Conservation (phyloP, 2,113 vertebrate species). For the Lepus timidus region DNA sequence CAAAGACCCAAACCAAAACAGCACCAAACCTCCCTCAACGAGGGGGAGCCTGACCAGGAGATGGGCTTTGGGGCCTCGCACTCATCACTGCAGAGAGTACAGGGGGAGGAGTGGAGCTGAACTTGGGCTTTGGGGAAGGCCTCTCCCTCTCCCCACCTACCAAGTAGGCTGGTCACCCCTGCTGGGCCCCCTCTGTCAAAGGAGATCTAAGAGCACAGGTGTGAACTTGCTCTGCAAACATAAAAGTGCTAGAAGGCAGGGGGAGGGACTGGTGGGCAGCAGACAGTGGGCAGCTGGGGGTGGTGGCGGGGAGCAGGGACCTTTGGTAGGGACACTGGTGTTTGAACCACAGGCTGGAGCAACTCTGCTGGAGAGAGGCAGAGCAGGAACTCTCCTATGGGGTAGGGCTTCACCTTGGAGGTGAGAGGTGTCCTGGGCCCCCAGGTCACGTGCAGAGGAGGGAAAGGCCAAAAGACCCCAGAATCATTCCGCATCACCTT, state of each 20-base stretch:
- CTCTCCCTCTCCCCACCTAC: not conserved
- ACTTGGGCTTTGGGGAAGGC: not conserved
- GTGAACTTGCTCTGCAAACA: not conserved
- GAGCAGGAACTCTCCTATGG: not conserved
- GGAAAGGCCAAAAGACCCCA: not conserved
- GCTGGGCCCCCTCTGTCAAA: not conserved
- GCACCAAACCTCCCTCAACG: not conserved
- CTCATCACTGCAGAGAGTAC: not conserved
- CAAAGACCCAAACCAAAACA: not conserved
- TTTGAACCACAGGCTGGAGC: not conserved
- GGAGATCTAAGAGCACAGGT: not conserved
- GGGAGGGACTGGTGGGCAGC: not conserved
- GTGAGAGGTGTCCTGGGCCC: not conserved
- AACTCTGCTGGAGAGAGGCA: not conserved
- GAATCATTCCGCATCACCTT: not conserved
- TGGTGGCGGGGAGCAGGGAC: not conserved
- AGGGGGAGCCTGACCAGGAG: not conserved
- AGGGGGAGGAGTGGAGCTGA: not conserved
- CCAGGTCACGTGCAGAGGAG: not conserved
- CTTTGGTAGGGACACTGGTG: not conserved
- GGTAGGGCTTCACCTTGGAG: not conserved
- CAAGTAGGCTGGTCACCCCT: not conserved
- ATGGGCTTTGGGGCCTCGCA: not conserved
- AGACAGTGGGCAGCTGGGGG: not conserved
- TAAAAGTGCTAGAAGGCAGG: not conserved